Conservation (phyloP, 2,113 vertebrate species). For the Phrynosoma platyrhinos region DNA sequence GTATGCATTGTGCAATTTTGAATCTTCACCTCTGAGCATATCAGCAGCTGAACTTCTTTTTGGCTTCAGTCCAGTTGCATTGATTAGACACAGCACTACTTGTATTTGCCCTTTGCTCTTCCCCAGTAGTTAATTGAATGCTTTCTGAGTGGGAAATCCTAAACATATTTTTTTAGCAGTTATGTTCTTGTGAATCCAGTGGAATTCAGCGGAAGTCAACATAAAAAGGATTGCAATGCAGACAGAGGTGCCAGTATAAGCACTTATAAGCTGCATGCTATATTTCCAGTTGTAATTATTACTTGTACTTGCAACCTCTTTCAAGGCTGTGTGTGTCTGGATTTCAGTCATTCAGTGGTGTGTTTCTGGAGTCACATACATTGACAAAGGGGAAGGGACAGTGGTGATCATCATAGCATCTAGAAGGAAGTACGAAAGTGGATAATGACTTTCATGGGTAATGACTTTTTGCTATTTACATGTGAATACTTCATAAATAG, state of each 20-base stretch:
- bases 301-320: background rate
- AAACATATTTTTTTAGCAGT: no score
- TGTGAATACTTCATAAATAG: slow-evolving; percentile 1
- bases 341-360: background rate
- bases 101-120: no score
- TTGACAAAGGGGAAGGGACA: background rate
- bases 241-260: background rate
- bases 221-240: background rate
- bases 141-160: no score
- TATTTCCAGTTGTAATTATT: background rate
- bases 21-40: no score
- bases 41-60: no score
- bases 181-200: no score
- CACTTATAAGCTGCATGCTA: background rate
- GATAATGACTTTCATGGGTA: background rate
- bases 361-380: background rate
- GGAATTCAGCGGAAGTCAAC: no score
- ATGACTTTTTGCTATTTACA: background rate
- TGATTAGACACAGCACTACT: no score
- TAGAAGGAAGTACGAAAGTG: background rate
- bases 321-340: background rate
- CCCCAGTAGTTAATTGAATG: no score
- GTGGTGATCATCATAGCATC: background rate
- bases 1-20: no score
- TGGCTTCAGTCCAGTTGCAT: no score